These are phyloP conservation scores for Anolis carolinensis DNA, from an alignment of 2,113 vertebrate species.

Conservation along the genomic window DNA sequence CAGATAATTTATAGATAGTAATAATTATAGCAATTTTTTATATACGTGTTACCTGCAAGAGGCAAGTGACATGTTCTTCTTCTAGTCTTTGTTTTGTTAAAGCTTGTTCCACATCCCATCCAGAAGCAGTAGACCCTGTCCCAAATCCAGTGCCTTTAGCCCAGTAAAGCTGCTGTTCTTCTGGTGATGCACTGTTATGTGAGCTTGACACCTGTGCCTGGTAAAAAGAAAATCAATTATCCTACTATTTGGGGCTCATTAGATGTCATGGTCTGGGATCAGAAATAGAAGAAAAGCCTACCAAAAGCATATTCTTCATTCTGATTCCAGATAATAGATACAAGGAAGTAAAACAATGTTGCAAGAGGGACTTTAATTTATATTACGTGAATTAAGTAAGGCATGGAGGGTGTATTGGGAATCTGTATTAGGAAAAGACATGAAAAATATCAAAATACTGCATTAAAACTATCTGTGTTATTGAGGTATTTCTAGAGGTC, in stretches of 20 bases:
- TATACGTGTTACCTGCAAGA: constrained; percentile 83
- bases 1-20: neutral
- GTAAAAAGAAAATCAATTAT: constrained; percentile 6
- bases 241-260: neutral
- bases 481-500: neutral
- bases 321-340: neutral
- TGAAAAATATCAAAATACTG: neutral
- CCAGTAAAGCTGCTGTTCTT: constrained; percentile 98
- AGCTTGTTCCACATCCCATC: constrained; percentile 98
- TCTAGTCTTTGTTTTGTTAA: constrained; percentile 98
- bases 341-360: neutral
- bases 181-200: constrained; percentile 86
- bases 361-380: neutral
- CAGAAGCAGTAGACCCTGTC: constrained; percentile 96
- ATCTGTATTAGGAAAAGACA: neutral
- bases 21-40: neutral
- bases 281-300: neutral
- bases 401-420: neutral
- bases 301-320: neutral
- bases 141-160: constrained; percentile 98
- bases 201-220: constrained; percentile 92
- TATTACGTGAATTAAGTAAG: too few relatives aligned
- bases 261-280: constrained; percentile 7
- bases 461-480: neutral
- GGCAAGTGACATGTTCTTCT: constrained; percentile 97